Base-by-base conservation (phyloP, 2,888 invertebrate species). In the Epinotia demarniana region DNA sequence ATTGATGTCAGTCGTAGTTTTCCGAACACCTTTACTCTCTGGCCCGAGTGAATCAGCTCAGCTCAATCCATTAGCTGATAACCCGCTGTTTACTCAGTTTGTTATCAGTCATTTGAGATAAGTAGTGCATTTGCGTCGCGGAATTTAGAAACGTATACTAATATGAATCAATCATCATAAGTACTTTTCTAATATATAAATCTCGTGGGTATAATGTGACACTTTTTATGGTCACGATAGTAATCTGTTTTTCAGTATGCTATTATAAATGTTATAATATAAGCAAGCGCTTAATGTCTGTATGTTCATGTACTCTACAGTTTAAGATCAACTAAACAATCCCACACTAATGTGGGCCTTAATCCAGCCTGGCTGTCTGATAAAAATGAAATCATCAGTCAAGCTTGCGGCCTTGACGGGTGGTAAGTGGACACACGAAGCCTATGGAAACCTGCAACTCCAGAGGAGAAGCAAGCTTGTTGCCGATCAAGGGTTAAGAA, bases 1-100 rank as follows among this genome's bases (percentile, higher is more conserved):
- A 23, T 23, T 23, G 8, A 66, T 66, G 33, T 53, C 53, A 53
- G 27, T 2, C 23, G 49, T 58, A 74, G 63, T 74, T 74, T 74
- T 74, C 74, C 74, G 43, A 39, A 23, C 74, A 58, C 49, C 62
- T 63, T 74, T 72, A 66, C 57, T 46, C 69, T 58, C 67, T 73
- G 73, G 55, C 57, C 53, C 67, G 61, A 57, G 63, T 58, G 49
- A 69, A 63, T 49, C 67, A 49, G 27, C 55, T 33, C 73, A 16
- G 27, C 67, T 39, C 39, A 8, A 64, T 70, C 63, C 63, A 74
- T 69, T 57, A 74, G 33, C 69, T 63, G 74, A 74, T 74, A 69
- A 63, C 63, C 33, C 49, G 9, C 43, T 57, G 63, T 62, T 63
- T 74, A 57, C 57, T 57, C 43, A 43, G 27, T 53, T 12, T 19